Evolutionary conservation across 2,888 invertebrate genomes (phyloP), one percentile per base, ranked within the genome.

Genomic region (Subacronicta megacephala): DNA sequence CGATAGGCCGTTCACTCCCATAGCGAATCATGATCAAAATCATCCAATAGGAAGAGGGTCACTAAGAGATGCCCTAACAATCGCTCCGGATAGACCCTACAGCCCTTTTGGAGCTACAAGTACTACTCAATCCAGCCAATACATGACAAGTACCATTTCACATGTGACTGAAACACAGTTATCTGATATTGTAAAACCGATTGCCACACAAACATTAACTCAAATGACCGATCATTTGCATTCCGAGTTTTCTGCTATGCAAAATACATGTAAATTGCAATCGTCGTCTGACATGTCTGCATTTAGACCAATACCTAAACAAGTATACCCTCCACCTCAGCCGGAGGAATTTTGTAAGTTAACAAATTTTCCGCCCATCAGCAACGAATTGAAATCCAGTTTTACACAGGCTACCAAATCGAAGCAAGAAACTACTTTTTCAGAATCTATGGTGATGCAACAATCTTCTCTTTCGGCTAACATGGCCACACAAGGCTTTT

Each of bases 81-180:
- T 95, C 58, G 96, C 96, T 20, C 95, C 96, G 9, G 95, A 95
- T 41, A 89, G 95, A 38, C 94, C 95, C 3, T 96, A 95, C 72
- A 95, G 95, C 54, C 95, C 96, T 20, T 81, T 95, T 26, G 90
- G 93, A 56, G 84, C 91, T 66, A 90, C 94, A 82, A 92, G 84
- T 52, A 79, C 95, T 75, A 92, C 79, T 74, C 79, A 89, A 72
- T 76, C 86, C 26, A 83, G 72, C 60, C 82, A 87, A 68, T 85
- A 84, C 55, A 81, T 82, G 38, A 80, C 90, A 40, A 81, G 83
- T 38, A 80, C 83, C 23, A 78, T 61, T 37, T 55, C 75, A 36
- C 59, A 73, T 50, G 66, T 74, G 5, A 77, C 77, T 13, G 77
- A 74, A 71, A 71, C 84, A 75, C 81, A 76, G 77, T 54, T 84